Evolutionary conservation across 2,797 vertebrate species (phyloP), one percentile per base, ranked within the genome.

Genomic region (Trichosurus vulpecula): DNA sequence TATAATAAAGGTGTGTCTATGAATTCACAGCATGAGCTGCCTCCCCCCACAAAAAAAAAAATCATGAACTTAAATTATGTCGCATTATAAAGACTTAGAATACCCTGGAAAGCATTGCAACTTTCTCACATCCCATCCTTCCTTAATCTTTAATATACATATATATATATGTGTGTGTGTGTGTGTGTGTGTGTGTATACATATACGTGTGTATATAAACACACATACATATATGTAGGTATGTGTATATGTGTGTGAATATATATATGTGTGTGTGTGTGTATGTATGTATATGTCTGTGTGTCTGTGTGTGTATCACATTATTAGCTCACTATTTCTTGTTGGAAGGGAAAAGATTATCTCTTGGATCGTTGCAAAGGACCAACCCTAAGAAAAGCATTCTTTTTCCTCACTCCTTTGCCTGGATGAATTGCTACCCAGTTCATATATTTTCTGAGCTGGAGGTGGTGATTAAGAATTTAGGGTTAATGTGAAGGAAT

Each of bases 401-500:
- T 3, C 19, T 6, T 95, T 96, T 87, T 30, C 35, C 22, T 93
- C 74, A 47, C 74, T 51, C 10, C 25, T 27, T 47, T 51, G 41
- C 74, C 74, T 51, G 53, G 52, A 14, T n/a, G 11, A 41, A 51
- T 97, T 93, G 57, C 16, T 90, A 11, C 19, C 0, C 6, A 51
- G 11, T 54, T 30, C 55, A 25, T 51, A 89, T 22, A 58, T 95
- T 91, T 92, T 54, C 91, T 95, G 41, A 10, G 92, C 19, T 52
- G 56, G 51, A 16, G 47, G 53, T 94, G 13, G 14, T 90, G 90
- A 92, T 96, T 94, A 95, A 94, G 94, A 96, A 93, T 91, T 92
- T 96, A 90, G 56, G 8, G 54, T 95, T 93, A 94, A 94, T 96
- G 6, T 92, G 95, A 93, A 94, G 53, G 30, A 96, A 91, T 90